Conservation (phyloP, 2,797 vertebrate species). For the Brachyalestes nurse region DNA sequence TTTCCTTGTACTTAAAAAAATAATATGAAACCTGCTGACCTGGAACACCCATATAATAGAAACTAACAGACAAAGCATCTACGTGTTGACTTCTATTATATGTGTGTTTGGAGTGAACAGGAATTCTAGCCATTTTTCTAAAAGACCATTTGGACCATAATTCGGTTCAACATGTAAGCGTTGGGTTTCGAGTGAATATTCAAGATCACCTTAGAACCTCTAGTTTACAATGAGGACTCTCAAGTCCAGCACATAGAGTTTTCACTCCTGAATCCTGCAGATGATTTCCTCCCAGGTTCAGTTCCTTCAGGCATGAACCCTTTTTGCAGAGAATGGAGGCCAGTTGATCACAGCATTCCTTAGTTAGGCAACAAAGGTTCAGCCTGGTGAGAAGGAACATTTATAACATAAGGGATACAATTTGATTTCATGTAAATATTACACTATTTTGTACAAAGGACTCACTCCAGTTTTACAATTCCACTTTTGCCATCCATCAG, state of each 20-base stretch:
- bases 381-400: constrained; percentile 26
- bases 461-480: constrained; percentile 45
- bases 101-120: too few species aligned
- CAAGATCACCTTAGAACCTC: constrained; percentile 38
- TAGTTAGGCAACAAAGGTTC: constrained; percentile 44
- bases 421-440: not conserved
- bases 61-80: not conserved
- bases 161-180: too few species aligned
- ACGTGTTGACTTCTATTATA: too few species aligned
- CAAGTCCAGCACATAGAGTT: constrained; percentile 38
- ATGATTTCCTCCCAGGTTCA: constrained; percentile 49
- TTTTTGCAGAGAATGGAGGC: constrained; percentile 21
- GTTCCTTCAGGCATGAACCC: constrained; percentile 39
- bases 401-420: not conserved
- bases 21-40: not conserved
- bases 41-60: too few species aligned
- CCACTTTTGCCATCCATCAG: constrained; percentile 20
- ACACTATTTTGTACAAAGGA: not conserved
- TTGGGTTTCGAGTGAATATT: not conserved
- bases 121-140: too few species aligned
- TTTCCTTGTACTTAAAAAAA: not conserved
- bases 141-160: too few species aligned
- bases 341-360: constrained; percentile 37
- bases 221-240: constrained; percentile 43
- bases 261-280: constrained; percentile 49